Conservation (phyloP, 2,888 invertebrate species). For the Sinotaia quadrata region DNA sequence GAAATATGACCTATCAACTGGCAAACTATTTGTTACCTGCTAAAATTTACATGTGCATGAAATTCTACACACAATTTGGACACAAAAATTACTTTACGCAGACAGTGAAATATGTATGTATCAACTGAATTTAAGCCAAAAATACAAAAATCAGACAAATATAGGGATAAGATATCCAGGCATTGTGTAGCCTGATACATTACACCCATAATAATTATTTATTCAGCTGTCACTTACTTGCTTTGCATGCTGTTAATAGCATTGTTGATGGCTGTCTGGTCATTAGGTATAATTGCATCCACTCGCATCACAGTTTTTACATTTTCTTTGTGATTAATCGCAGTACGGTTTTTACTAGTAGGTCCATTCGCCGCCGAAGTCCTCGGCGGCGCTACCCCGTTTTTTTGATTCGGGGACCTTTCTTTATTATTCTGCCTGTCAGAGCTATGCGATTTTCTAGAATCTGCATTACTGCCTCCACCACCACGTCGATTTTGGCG, state of each 20-base stretch:
- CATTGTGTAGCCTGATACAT: too few relatives aligned
- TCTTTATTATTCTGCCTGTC: constrained; percentile 60
- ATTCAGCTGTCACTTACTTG: constrained; percentile 54
- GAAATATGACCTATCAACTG: too few relatives aligned
- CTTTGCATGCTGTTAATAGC: constrained; percentile 67
- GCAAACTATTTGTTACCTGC: too few relatives aligned
- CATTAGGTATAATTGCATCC: constrained; percentile 76
- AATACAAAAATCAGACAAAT: too few relatives aligned
- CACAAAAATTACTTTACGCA: too few relatives aligned
- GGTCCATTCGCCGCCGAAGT: constrained; percentile 49
- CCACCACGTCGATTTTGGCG: constrained; percentile 52
- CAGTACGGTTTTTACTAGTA: constrained; percentile 50
- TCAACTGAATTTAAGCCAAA: too few relatives aligned
- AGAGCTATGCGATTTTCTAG: constrained; percentile 38
- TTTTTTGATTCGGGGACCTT: constrained; percentile 63
- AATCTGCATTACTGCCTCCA: constrained; percentile 40
- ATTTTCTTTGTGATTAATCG: constrained; percentile 61
- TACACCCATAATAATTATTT: too few relatives aligned
- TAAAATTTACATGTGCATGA: too few relatives aligned
- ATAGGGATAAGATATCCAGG: too few relatives aligned
- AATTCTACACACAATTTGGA: too few relatives aligned
- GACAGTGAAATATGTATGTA: neutral
- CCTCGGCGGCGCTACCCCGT: constrained; percentile 63
- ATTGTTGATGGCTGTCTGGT: constrained; percentile 76
- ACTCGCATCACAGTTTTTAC: constrained; percentile 73